phyloP scores from a whole-genome alignment of 2,888 invertebrate genomes.

The Drosophila algonquin region DNA sequence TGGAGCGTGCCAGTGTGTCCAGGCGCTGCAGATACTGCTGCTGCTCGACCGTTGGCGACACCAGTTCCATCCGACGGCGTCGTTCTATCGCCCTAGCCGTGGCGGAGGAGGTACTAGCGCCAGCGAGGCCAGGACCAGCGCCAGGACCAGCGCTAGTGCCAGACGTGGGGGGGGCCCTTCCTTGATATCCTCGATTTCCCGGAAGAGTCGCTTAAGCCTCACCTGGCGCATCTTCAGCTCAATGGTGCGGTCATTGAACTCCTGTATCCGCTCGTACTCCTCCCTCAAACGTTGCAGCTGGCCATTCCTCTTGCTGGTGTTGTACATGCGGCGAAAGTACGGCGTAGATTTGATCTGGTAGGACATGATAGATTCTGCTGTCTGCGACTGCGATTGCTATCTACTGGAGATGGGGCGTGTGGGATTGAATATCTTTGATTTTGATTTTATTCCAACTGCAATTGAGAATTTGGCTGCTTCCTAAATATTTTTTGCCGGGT shows the following conservation, averaged over 20 bases:
- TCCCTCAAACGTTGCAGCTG: slow-evolving; percentile 73
- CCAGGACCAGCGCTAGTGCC: not conserved
- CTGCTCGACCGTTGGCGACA: slow-evolving; percentile 22
- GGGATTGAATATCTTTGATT: not conserved
- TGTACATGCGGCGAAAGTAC: slow-evolving; percentile 66
- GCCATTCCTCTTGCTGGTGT: slow-evolving; percentile 70
- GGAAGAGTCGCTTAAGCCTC: slow-evolving; percentile 74
- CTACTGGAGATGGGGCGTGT: not conserved
- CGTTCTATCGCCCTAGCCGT: slow-evolving; percentile 12
- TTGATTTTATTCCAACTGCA: not conserved
- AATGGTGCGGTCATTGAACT: slow-evolving; percentile 74
- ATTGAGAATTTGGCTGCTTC: not conserved
- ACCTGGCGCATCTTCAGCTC: slow-evolving; percentile 77
- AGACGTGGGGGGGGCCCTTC: slow-evolving; percentile 22
- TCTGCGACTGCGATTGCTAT: not conserved
- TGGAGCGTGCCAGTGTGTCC: slow-evolving; percentile 59
- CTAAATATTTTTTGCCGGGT: not conserved
- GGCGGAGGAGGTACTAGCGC: not conserved
- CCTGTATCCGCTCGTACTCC: slow-evolving; percentile 77
- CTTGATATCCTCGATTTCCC: slow-evolving; percentile 74
- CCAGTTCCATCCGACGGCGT: slow-evolving; percentile 11
- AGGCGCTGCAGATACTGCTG: slow-evolving; percentile 53
- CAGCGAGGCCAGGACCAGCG: not conserved
- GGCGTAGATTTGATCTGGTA: slow-evolving; percentile 77
- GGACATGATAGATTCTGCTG: slow-evolving; percentile 56